Evolutionary conservation across 1,140 invertebrate species (phyloP), one percentile per base, ranked within the genome.

Genomic region (Galleria mellonella): DNA sequence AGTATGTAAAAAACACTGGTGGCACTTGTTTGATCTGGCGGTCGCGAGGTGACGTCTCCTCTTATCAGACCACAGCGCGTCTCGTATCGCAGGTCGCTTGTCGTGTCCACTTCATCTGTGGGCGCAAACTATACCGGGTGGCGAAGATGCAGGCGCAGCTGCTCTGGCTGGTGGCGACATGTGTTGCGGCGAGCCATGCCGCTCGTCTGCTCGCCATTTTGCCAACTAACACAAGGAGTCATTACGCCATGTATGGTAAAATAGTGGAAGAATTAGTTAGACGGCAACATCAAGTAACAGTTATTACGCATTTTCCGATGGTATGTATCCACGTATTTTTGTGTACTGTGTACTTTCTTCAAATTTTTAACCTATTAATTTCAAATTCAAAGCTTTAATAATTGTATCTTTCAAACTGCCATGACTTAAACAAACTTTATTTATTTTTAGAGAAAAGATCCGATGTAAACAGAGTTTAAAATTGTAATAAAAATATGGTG

Each of bases 261-360:
- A 65, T 94, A 0, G 62, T 94, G 0, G 87, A 89, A 14, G 91
- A 89, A 9, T 70, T 95, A 23, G 89, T 89, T 1, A 67, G 60
- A 11, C 87, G 87, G 11, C 90, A 91, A 2, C 92, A 94, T 51
- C 75, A 91, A 0, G 37, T 94, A 0, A 93, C 92, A 0, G 89
- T 94, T n/a, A 65, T 94, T 12, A 91, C 89, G 5, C 89, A 90
- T 54, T 92, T 92, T 49, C 87, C 85, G 6, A 75, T 70, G 75
- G 83, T 87, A 72, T 42, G 79, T 82, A 60, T 46, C n/a, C 6
- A 35, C 13, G 4, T n/a, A n/a, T 32, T 1, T 11, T 32, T 32
- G 9, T 32, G 2, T 32, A n/a, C n/a, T n/a, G n/a, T 32, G 10
- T 32, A 32, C n/a, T 32, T 11, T 29, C 9, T 29, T 5, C 28